phyloP scores from a whole-genome alignment of 2,113 vertebrate genomes.

The Xenopus laevis region DNA sequence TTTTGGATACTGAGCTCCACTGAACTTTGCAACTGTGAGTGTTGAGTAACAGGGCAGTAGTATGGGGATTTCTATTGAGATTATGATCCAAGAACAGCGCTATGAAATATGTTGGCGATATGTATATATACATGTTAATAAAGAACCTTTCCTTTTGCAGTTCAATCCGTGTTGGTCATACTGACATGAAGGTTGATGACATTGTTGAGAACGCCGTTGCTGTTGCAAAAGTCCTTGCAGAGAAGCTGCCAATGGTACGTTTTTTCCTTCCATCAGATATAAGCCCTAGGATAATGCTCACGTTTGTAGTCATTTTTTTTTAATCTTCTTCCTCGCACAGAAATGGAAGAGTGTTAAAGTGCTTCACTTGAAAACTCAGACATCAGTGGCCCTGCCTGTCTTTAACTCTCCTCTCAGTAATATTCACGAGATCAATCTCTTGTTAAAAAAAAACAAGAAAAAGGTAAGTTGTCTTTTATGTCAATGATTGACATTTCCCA shows the following conservation, averaged over 20 bases:
- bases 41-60: no score
- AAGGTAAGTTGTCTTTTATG: neutral
- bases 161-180: slow-evolving; percentile 71
- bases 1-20: no score
- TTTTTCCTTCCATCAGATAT: neutral
- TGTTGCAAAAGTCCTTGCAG: slow-evolving; percentile 58
- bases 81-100: no score
- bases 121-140: no score
- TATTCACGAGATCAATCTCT: slow-evolving; percentile 50
- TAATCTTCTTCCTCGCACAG: slow-evolving; percentile 52
- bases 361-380: slow-evolving; percentile 79
- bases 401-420: slow-evolving; percentile 66
- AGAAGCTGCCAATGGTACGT: slow-evolving; percentile 70
- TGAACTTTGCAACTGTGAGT: no score
- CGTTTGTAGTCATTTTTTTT: no score
- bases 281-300: no score
- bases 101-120: no score
- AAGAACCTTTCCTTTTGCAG: slow-evolving; percentile 57
- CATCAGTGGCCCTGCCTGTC: slow-evolving; percentile 77
- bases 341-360: slow-evolving; percentile 75
- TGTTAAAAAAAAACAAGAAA: neutral
- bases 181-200: slow-evolving; percentile 70
- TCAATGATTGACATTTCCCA: no score
- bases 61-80: no score
- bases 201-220: slow-evolving; percentile 71